These are phyloP conservation scores for Aleadryas rufinucha DNA, from an alignment of 2,113 vertebrate species.

Conservation along the genomic window DNA sequence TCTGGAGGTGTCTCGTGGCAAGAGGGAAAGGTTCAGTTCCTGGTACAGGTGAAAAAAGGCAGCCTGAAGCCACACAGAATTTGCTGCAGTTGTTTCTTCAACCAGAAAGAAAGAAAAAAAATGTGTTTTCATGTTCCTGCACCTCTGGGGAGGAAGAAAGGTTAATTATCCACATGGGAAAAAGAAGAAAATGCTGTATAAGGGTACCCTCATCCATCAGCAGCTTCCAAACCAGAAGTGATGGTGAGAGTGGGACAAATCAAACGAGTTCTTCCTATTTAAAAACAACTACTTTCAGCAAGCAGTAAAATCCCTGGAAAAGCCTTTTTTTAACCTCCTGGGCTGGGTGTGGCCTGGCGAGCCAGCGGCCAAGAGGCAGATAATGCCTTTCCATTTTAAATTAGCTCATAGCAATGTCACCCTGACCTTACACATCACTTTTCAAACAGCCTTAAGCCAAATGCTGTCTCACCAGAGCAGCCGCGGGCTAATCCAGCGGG, in stretches of 20 bases:
- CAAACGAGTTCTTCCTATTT: neutral
- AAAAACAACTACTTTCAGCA: neutral
- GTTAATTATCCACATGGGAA: neutral
- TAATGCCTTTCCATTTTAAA: neutral
- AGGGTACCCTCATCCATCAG: neutral
- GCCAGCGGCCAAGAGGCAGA: neutral
- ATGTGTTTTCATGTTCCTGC: neutral
- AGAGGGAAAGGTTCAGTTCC: neutral
- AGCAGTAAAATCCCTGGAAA: neutral
- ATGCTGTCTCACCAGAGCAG: neutral
- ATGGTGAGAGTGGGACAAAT: rapidly evolving
- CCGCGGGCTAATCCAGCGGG: neutral
- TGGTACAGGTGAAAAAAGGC: neutral
- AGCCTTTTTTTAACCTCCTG: rapidly evolving
- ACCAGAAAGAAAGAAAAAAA: neutral
- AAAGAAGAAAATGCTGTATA: neutral
- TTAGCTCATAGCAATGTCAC: neutral
- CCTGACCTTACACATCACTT: neutral
- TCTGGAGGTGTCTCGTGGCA: neutral
- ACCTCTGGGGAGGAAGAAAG: neutral
- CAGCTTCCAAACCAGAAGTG: neutral
- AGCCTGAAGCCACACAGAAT: neutral
- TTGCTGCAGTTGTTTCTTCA: neutral
- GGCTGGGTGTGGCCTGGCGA: neutral
- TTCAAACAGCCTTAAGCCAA: neutral